Evolutionary conservation across 2,113 vertebrate species (phyloP).

Genomic region (Lophura nycthemera): DNA sequence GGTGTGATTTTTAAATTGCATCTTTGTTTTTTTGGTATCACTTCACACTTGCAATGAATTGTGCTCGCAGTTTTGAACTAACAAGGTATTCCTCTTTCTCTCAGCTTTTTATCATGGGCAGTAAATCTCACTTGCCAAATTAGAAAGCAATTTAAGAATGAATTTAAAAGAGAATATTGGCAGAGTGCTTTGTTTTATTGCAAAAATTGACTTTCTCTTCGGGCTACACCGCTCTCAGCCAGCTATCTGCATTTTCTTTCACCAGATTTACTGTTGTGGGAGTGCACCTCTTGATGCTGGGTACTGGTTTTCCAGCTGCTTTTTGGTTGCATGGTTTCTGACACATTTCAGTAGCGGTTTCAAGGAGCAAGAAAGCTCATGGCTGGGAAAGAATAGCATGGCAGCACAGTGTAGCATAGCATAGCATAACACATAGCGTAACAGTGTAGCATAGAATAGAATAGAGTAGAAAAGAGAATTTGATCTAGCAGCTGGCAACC

Average conservation of each 20-base stretch:
- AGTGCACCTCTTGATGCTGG: not conserved
- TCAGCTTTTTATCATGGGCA: not conserved
- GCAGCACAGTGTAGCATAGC: not conserved
- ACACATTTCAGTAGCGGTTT: not conserved
- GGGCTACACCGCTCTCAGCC: not conserved
- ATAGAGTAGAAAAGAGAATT: not conserved
- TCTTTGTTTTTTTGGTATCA: not conserved
- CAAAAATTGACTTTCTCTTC: not conserved
- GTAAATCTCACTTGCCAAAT: not conserved
- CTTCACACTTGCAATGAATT: not conserved
- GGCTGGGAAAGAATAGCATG: not conserved
- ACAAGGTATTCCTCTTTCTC: not conserved
- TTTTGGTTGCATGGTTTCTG: not conserved
- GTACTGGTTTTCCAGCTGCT: not conserved
- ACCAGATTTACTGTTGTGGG: not conserved
- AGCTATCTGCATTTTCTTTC: not conserved
- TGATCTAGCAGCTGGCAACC: no score
- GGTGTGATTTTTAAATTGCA: constrained; percentile 27
- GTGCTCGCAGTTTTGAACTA: not conserved
- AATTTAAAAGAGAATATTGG: not conserved
- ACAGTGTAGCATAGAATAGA: not conserved
- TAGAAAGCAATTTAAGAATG: not conserved
- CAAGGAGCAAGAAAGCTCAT: not conserved
- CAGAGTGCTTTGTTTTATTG: not conserved
- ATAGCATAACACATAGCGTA: no score